Evolutionary conservation across 2,888 invertebrate species (phyloP).

Genomic region (Callosobruchus maculatus): DNA sequence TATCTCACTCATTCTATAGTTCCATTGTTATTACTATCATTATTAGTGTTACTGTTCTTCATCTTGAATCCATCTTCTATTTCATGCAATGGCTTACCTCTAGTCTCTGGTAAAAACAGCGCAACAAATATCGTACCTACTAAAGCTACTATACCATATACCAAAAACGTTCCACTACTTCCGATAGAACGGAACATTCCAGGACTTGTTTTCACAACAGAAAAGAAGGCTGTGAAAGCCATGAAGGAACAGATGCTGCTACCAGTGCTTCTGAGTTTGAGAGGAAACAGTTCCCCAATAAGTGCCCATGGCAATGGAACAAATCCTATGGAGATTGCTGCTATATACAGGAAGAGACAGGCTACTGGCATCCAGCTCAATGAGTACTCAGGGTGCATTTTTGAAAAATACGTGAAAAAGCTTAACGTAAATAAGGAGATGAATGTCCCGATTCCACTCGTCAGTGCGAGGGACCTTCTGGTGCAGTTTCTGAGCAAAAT

Average conservation of each 20-base stretch:
- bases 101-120: slow-evolving; percentile 64
- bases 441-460: slow-evolving; percentile 60
- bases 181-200: slow-evolving; percentile 55
- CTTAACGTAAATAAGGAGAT: slow-evolving; percentile 49
- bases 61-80: slow-evolving; percentile 59
- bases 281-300: slow-evolving; percentile 68
- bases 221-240: slow-evolving; percentile 60
- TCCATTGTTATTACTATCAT: background rate
- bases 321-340: slow-evolving; percentile 59
- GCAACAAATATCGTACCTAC: slow-evolving; percentile 57
- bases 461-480: slow-evolving; percentile 60
- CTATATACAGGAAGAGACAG: slow-evolving; percentile 56
- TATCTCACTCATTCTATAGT: background rate
- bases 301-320: slow-evolving; percentile 70
- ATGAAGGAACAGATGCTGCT: slow-evolving; percentile 62
- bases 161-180: slow-evolving; percentile 57
- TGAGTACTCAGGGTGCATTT: slow-evolving; percentile 17
- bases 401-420: slow-evolving; percentile 15
- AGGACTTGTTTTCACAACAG: slow-evolving; percentile 64
- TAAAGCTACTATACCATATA: slow-evolving; percentile 58
- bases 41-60: background rate
- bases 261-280: slow-evolving; percentile 54
- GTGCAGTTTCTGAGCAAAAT: slow-evolving; percentile 59
- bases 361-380: slow-evolving; percentile 36
- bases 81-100: slow-evolving; percentile 62